Conservation (phyloP, 2,797 vertebrate species). For the Kryptolebias ocellatus region DNA sequence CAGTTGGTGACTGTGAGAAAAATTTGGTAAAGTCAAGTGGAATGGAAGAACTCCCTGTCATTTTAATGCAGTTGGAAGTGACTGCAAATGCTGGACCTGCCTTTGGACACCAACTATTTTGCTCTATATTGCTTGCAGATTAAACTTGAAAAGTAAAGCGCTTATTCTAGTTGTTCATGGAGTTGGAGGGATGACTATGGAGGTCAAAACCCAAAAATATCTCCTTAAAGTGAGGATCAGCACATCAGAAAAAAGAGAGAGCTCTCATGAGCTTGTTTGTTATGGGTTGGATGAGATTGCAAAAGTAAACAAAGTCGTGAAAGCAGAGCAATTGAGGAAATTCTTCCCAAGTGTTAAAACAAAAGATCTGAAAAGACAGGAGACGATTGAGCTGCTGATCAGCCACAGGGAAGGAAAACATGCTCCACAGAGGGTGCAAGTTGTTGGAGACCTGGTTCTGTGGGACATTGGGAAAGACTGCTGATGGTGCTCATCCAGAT, state of each 20-base stretch:
- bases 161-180: not conserved
- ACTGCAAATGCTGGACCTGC: not conserved
- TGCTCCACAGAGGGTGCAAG: not conserved
- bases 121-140: not conserved
- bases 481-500: too few relatives aligned
- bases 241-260: not conserved
- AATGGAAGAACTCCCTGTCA: not conserved
- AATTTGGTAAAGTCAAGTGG: not conserved
- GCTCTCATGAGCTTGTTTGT: not conserved
- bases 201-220: not conserved
- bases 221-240: not conserved
- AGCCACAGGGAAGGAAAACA: not conserved
- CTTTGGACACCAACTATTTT: not conserved
- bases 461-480: not conserved
- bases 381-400: not conserved
- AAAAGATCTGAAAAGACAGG: not conserved
- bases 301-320: not conserved
- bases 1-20: not conserved
- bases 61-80: not conserved
- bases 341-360: not conserved
- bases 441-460: not conserved
- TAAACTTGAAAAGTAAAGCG: not conserved
- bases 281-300: not conserved
- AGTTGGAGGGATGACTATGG: not conserved
- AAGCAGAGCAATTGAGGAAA: too few relatives aligned